A percentile compares a stretch with the other conserved stretches of the same genome.
Conservation (phyloP, 1,140 invertebrate genomes). For the Psix sp. region DNA sequence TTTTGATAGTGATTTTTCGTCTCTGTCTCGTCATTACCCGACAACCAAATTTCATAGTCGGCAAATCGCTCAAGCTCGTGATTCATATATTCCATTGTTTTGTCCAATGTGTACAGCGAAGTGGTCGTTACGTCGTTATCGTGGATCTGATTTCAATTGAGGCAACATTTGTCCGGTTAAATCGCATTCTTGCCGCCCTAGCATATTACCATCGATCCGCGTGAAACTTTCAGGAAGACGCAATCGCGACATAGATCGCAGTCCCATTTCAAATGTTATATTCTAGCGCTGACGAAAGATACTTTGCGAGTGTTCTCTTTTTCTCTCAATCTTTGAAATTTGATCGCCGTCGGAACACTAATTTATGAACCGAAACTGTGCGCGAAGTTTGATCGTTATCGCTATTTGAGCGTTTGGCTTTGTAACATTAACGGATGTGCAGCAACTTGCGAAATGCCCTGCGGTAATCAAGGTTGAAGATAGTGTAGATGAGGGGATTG, state of each 20-base stretch:
- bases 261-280: slow-evolving; percentile 19
- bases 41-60: too few species aligned
- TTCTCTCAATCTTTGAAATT: neutral
- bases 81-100: too few species aligned
- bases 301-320: slow-evolving; percentile 15
- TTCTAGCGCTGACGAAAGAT: slow-evolving; percentile 7
- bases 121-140: too few species aligned
- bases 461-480: slow-evolving; percentile 97
- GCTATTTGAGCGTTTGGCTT: slow-evolving; percentile 41
- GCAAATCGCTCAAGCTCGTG: too few species aligned
- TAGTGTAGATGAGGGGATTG: slow-evolving; percentile 98
- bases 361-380: slow-evolving; percentile 35
- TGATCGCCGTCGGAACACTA: slow-evolving; percentile 15
- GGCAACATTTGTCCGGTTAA: slow-evolving; percentile 32
- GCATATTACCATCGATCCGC: slow-evolving; percentile 47
- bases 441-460: slow-evolving; percentile 93
- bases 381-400: slow-evolving; percentile 33
- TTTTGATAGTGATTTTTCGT: too few species aligned
- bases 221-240: slow-evolving; percentile 42
- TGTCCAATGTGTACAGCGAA: too few species aligned
- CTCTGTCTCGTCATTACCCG: too few species aligned
- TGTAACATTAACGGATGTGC: slow-evolving; percentile 79
- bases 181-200: slow-evolving; percentile 27
- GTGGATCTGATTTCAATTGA: too few species aligned
- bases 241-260: slow-evolving; percentile 31